Evolutionary conservation across 2,113 vertebrate species (phyloP).

Genomic region (Scolopax mira): DNA sequence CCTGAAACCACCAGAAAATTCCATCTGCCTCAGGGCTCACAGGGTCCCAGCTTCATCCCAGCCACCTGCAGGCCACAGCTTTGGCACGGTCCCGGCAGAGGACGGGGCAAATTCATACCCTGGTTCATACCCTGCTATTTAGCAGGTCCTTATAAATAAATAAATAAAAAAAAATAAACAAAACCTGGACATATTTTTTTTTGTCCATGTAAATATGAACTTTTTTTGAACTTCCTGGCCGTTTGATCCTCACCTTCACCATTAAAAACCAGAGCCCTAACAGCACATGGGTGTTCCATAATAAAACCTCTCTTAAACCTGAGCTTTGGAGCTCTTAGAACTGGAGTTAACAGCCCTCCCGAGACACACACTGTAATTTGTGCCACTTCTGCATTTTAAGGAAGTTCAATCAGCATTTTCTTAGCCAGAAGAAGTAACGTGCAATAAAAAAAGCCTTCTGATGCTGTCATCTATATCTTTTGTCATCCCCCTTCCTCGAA

Average conservation of each 20-base stretch:
- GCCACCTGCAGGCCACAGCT: neutral
- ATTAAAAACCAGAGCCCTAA: neutral
- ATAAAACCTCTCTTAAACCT: neutral
- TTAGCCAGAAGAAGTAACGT: neutral
- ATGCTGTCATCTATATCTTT: neutral
- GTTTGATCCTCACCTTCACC: neutral
- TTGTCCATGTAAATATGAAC: neutral
- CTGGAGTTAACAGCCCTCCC: neutral
- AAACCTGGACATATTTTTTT: neutral
- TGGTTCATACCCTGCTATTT: neutral
- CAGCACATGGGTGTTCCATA: neutral
- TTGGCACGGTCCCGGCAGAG: neutral
- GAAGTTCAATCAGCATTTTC: neutral
- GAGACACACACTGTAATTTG: neutral
- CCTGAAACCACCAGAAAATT: neutral
- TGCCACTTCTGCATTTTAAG: neutral
- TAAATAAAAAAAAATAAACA: neutral
- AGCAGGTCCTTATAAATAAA: neutral
- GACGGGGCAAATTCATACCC: neutral
- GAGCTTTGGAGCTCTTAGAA: neutral
- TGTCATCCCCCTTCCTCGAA: neutral
- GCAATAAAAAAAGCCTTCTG: neutral
- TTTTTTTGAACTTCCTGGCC: neutral
- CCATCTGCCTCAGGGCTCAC: rapidly evolving
- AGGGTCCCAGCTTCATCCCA: neutral